These are phyloP conservation scores for Anguilla pacifica DNA, from an alignment of 2,797 vertebrate species.

Conservation along the genomic window DNA sequence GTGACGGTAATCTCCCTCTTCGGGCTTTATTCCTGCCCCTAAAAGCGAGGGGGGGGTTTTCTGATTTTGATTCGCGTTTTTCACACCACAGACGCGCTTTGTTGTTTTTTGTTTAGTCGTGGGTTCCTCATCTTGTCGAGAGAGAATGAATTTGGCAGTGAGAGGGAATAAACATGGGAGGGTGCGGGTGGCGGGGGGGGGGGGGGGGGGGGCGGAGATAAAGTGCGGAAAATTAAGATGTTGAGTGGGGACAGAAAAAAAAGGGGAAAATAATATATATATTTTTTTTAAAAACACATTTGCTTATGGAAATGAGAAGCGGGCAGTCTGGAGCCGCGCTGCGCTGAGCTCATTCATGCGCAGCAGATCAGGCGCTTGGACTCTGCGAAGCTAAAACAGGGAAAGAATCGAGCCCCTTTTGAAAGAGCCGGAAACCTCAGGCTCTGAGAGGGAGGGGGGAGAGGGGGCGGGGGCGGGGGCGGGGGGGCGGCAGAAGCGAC, in stretches of 20 bases:
- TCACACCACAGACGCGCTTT: background rate
- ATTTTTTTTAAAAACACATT: background rate
- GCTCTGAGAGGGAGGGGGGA: background rate
- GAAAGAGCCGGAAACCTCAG: background rate
- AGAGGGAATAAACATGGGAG: conserved; percentile 37
- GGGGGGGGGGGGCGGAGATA: background rate
- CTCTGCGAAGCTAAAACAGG: background rate
- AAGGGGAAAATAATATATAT: background rate
- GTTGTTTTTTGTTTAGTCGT: background rate
- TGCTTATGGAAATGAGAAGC: background rate
- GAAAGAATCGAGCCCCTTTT: background rate
- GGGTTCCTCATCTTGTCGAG: background rate
- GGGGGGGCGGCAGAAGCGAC: background rate
- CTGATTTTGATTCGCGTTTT: background rate
- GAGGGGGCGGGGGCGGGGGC: background rate
- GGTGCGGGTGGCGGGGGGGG: conserved; percentile 10
- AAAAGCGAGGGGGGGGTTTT: background rate
- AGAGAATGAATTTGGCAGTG: background rate
- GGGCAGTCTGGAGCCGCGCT: background rate
- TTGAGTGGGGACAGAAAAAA: background rate
- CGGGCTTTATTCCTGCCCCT: background rate
- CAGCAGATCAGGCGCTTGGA: background rate
- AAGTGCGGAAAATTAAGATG: background rate
- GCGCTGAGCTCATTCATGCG: background rate
- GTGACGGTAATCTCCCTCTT: background rate